These are phyloP conservation scores for Anas georgica DNA, from an alignment of 2,797 vertebrate genomes.

Conservation along the genomic window DNA sequence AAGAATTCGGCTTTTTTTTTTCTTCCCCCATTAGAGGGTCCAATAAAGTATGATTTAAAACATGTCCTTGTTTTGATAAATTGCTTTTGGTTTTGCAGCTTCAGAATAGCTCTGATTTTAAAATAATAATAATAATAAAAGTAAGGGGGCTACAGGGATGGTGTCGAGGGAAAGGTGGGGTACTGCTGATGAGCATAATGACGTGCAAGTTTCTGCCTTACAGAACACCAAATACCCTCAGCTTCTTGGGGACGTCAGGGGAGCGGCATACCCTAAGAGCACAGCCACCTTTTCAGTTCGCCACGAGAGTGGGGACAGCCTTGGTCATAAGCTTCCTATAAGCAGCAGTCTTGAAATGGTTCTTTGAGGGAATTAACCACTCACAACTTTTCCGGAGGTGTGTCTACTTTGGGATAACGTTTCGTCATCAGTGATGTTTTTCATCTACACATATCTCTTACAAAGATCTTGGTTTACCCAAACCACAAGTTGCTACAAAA, in stretches of 20 bases:
- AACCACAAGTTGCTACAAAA: neutral
- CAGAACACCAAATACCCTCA: neutral
- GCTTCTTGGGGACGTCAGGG: neutral
- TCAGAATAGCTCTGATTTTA: neutral
- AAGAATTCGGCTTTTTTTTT: conserved; percentile 3
- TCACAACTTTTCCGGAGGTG: neutral
- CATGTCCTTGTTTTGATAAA: conserved; percentile 34
- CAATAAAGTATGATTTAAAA: conserved; percentile 40
- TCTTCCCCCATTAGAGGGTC: neutral
- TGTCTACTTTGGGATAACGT: neutral
- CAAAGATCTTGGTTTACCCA: neutral
- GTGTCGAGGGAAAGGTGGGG: neutral
- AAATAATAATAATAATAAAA: no score
- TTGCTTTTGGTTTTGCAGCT: conserved; percentile 18
- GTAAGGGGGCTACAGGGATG: neutral
- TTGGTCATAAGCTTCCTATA: neutral
- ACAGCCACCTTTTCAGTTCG: neutral
- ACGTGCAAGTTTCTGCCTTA: neutral
- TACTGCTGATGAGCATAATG: neutral
- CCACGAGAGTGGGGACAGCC: neutral
- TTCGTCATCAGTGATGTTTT: neutral
- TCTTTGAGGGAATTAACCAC: neutral
- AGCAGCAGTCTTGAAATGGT: neutral
- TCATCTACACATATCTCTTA: neutral
- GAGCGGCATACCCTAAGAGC: rapidly evolving